phyloP scores from a whole-genome alignment of 2,113 vertebrate genomes.

The Psettodes erumei region DNA sequence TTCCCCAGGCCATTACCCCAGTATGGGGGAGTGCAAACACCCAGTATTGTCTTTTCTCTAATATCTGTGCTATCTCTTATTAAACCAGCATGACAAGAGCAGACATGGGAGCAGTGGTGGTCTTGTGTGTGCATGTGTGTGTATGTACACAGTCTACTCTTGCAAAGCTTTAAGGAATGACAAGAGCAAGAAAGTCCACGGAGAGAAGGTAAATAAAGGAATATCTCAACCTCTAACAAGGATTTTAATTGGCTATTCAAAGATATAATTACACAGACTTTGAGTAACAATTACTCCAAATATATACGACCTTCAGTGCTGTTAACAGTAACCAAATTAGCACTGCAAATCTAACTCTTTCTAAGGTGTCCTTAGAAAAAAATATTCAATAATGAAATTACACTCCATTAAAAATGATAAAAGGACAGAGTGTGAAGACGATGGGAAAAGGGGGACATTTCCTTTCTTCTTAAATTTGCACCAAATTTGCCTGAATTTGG shows the following conservation, averaged over 20 bases:
- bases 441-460: neutral
- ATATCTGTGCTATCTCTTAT: slow-evolving; percentile 73
- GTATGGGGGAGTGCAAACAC: slow-evolving; percentile 72
- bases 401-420: slow-evolving; percentile 47
- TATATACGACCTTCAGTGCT: slow-evolving; percentile 75
- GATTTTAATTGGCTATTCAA: slow-evolving; percentile 79
- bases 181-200: slow-evolving; percentile 61
- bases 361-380: slow-evolving; percentile 44
- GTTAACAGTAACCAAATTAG: slow-evolving; percentile 68
- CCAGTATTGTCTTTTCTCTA: slow-evolving; percentile 72
- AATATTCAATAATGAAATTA: slow-evolving; percentile 70
- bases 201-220: slow-evolving; percentile 78
- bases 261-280: slow-evolving; percentile 76
- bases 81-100: slow-evolving; percentile 73
- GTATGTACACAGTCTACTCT: slow-evolving; percentile 8
- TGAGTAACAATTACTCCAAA: slow-evolving; percentile 75
- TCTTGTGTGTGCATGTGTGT: neutral
- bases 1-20: slow-evolving; percentile 75
- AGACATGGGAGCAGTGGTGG: slow-evolving; percentile 18
- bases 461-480: neutral
- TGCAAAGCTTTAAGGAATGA: slow-evolving; percentile 48
- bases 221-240: slow-evolving; percentile 72
- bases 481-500: slow-evolving; percentile 10
- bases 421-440: slow-evolving; percentile 1
- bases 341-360: slow-evolving; percentile 58